Base-by-base conservation (phyloP, 1,140 invertebrate species). In the Hypsibius dujardini region DNA sequence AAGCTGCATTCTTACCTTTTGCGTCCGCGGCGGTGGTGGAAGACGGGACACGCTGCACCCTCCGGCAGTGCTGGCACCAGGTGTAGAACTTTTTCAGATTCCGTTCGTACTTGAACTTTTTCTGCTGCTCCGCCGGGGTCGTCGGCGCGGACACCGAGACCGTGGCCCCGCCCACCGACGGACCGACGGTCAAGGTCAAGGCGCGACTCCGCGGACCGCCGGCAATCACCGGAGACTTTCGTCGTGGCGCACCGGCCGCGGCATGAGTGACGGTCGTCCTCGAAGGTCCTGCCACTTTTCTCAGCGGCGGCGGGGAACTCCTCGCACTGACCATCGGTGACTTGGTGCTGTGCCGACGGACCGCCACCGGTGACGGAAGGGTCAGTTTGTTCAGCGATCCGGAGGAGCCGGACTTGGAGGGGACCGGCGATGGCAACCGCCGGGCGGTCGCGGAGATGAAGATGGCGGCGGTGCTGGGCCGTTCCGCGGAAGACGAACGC, bases 51-150 rank as follows among this genome's bases (percentile, higher is more conserved):
- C 62, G 62, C 3, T 15, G 62, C 3, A 67, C 42, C 12, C 62
- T 12, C 42, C 45, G 12, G 42, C 62, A 67, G 42, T 67, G 62
- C 12, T 67, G 12, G 45, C 62, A 67, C 62, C 62, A 67, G 12
- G 62, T 15, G 42, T 67, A 67, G 62, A 67, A 67, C 62, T 67
- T 67, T 45, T 67, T 67, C 42, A 67, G 42, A 42, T 67, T 67
- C 62, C 62, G 62, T 3, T 67, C 62, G 42, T 67, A 67, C 50
- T n/a, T 7, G 50, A n/a, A 56, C 7, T 56, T 56, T 12, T 56
- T 7, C 7, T 56, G 7, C 7, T n/a, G 50, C 28, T 28, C 28
- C 28, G 28, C 28, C 28, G 28, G 28, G 28, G 28, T 28, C 28
- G 28, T 28, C 50, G 50, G 50, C 50, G 7, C 50, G 50, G 50